phyloP scores from a whole-genome alignment of 2,113 vertebrate species.

The Vulpes ferrilata region DNA sequence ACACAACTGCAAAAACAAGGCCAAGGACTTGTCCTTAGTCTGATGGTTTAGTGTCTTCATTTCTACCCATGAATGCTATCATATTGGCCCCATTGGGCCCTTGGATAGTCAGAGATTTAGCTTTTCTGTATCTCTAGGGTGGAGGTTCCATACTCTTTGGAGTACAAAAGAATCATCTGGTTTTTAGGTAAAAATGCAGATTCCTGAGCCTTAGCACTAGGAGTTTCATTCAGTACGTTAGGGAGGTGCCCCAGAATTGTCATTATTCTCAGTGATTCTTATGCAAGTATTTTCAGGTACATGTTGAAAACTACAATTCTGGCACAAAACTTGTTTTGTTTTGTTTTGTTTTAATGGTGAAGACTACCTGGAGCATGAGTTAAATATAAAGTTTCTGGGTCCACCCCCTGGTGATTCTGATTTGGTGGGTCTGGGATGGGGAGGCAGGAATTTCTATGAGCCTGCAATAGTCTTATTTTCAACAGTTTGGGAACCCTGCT shows the following conservation, averaged over 20 bases:
- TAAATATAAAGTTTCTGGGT: neutral
- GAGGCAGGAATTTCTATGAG: neutral
- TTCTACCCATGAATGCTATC: neutral
- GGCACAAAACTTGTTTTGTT: neutral
- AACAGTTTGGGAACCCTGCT: neutral
- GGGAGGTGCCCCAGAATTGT: neutral
- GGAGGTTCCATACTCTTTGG: neutral
- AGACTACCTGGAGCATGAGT: neutral
- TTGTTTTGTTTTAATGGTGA: neutral
- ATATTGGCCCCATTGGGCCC: neutral
- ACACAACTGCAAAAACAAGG: neutral
- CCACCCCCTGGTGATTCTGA: neutral
- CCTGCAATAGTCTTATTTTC: neutral
- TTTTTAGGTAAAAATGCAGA: neutral
- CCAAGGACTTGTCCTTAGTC: neutral
- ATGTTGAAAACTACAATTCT: neutral
- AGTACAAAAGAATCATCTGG: neutral
- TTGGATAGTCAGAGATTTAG: neutral
- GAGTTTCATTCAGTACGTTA: neutral
- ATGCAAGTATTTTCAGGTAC: neutral
- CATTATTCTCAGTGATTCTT: constrained; percentile 12
- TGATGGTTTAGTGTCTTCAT: neutral
- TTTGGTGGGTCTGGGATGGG: neutral
- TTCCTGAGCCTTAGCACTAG: neutral
- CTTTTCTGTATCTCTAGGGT: neutral